Evolutionary conservation across 2,113 vertebrate species (phyloP).

Genomic region (Pachycephala philippinensis): DNA sequence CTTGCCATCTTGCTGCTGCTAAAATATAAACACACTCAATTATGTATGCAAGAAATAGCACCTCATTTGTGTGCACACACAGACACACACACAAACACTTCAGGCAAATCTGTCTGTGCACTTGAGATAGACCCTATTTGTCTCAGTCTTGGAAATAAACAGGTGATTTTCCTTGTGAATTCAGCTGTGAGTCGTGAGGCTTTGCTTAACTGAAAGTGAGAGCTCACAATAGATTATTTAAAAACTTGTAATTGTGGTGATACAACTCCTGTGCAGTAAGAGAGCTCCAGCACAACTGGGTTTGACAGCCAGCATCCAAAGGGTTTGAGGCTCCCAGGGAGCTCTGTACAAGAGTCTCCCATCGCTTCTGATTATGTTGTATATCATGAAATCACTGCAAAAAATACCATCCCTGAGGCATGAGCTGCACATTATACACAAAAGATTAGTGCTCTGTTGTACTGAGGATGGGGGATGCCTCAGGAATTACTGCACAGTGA

Average conservation of each 20-base stretch:
- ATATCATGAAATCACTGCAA: neutral
- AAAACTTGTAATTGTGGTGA: neutral
- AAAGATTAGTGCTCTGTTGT: neutral
- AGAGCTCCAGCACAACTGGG: neutral
- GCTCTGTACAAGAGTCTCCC: neutral
- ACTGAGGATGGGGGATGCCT: neutral
- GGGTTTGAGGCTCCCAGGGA: neutral
- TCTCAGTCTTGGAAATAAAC: conserved; percentile 5
- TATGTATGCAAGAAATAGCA: neutral
- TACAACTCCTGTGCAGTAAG: neutral
- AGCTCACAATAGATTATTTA: conserved; percentile 3
- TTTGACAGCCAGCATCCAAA: neutral
- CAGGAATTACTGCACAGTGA: neutral
- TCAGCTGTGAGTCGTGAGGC: neutral
- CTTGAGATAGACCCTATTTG: conserved; percentile 23
- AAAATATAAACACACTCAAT: neutral
- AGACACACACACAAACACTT: neutral
- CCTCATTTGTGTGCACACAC: neutral
- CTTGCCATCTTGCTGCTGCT: neutral
- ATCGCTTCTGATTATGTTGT: neutral
- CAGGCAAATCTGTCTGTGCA: conserved; percentile 15
- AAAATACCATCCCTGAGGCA: neutral
- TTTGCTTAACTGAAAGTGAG: neutral
- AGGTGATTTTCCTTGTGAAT: conserved; percentile 11
- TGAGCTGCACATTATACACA: neutral